These are phyloP conservation scores for Propithecus deckenii DNA, from an alignment of 2,797 vertebrate species.

Conservation along the genomic window DNA sequence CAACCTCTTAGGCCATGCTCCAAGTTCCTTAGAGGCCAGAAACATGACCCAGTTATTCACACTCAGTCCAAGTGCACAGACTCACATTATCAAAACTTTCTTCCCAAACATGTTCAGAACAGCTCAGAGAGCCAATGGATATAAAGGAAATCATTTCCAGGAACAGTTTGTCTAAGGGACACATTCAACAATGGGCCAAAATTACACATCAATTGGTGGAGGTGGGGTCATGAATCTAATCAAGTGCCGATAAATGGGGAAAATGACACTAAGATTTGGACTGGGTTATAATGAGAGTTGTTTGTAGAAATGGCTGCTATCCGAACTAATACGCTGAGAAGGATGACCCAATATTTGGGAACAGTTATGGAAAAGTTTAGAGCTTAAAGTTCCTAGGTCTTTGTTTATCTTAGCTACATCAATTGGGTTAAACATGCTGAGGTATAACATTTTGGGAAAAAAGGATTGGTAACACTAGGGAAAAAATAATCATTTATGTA, in stretches of 20 bases:
- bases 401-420: neutral
- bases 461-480: neutral
- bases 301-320: neutral
- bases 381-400: neutral
- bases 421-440: neutral
- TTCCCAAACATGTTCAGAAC: neutral
- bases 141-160: conserved; percentile 25
- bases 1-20: neutral
- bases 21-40: conserved; percentile 10
- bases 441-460: neutral
- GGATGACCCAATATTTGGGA: neutral
- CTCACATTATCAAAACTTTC: neutral
- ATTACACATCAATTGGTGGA: neutral
- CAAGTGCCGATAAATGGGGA: neutral
- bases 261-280: neutral
- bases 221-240: neutral
- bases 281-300: neutral
- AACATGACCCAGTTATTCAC: neutral
- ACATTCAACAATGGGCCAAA: neutral
- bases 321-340: neutral
- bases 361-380: neutral
- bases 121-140: neutral
- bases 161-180: neutral
- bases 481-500: neutral
- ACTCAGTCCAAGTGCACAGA: conserved; percentile 21